Conservation (phyloP, 2,888 invertebrate genomes). For the Epistrophella euchroma region DNA sequence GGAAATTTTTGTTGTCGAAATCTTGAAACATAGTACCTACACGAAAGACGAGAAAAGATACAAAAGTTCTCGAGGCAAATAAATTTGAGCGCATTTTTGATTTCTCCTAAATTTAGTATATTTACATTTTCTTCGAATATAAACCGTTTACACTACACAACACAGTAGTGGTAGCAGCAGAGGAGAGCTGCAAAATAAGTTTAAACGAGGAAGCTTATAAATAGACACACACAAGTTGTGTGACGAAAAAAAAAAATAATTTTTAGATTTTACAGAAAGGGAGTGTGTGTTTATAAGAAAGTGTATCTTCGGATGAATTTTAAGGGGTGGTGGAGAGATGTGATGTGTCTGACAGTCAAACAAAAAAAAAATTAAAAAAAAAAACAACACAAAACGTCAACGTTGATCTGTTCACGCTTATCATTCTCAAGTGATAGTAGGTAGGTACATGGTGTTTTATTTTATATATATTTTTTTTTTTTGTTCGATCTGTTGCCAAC, state of each 20-base stretch:
- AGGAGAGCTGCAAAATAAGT: slow-evolving; percentile 3
- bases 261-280: background rate
- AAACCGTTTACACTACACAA: background rate
- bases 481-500: slow-evolving; percentile 64
- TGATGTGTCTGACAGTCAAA: background rate
- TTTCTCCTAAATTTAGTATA: slow-evolving; percentile 66
- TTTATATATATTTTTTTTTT: slow-evolving; percentile 14
- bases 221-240: slow-evolving; percentile 38
- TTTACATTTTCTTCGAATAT: slow-evolving; percentile 34
- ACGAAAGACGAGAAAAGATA: background rate
- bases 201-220: slow-evolving; percentile 24
- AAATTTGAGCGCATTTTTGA: slow-evolving; percentile 32
- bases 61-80: slow-evolving; percentile 19
- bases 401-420: slow-evolving; percentile 56
- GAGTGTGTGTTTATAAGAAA: background rate
- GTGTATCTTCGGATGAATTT: slow-evolving; percentile 22
- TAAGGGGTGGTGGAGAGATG: slow-evolving; percentile 5
- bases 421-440: slow-evolving; percentile 48
- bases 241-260: background rate
- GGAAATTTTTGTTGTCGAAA: slow-evolving; percentile 46
- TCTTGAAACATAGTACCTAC: background rate
- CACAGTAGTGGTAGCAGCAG: slow-evolving; percentile 10
- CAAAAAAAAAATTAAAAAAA: slow-evolving; percentile 16
- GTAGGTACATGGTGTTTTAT: slow-evolving; percentile 24
- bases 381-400: slow-evolving; percentile 30